Conservation (phyloP, 2,113 vertebrate species). For the Myodes glareolus region DNA sequence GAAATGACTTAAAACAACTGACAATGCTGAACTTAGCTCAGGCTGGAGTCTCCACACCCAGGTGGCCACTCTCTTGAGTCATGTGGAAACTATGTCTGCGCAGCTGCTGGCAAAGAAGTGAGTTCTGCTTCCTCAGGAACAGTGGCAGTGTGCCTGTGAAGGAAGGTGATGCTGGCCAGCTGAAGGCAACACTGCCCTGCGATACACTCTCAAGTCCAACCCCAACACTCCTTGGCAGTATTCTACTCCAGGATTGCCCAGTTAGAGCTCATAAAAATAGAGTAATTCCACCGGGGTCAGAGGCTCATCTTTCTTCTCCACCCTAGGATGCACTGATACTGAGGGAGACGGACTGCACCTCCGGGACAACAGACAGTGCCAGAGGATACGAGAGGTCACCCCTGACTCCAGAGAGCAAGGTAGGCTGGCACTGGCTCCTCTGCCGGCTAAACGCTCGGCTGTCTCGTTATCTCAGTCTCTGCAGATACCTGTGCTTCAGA, state of each 20-base stretch:
- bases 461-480: not conserved
- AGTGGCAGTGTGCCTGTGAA: conserved; percentile 68
- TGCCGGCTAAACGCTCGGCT: not conserved
- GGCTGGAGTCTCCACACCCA: conserved; percentile 69
- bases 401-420: not conserved
- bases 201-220: conserved; percentile 61
- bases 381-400: not conserved
- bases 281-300: conserved; percentile 29
- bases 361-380: not conserved
- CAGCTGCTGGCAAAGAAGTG: conserved; percentile 76
- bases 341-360: not conserved
- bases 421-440: not conserved
- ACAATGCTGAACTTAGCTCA: conserved; percentile 69
- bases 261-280: conserved; percentile 58
- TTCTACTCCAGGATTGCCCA: conserved; percentile 6
- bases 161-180: conserved; percentile 62
- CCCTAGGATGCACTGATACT: not conserved
- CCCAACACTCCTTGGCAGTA: conserved; percentile 8
- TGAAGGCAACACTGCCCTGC: conserved; percentile 37
- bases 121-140: conserved; percentile 71
- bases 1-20: conserved; percentile 72
- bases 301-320: conserved; percentile 20
- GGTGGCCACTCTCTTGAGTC: conserved; percentile 74
- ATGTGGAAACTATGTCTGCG: conserved; percentile 77
- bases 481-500: conserved; percentile 16